Conservation (phyloP, 2,797 vertebrate species). For the Synanceia verrucosa region DNA sequence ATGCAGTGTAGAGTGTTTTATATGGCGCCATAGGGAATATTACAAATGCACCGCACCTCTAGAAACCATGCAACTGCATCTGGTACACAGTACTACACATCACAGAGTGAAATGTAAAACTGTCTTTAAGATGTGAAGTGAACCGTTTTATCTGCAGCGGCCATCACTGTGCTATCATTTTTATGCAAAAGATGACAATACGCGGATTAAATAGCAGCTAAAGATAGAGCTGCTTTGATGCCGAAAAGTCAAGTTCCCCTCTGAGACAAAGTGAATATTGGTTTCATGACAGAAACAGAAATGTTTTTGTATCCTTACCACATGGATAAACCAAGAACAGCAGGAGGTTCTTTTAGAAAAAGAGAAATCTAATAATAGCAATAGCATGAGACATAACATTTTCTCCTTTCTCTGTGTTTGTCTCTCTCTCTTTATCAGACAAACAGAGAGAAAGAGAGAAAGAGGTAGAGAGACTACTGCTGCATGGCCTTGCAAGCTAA, state of each 20-base stretch:
- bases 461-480: not conserved
- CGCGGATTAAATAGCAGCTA: not conserved
- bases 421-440: conserved; percentile 15
- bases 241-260: conserved; percentile 4
- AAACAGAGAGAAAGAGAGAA: not conserved
- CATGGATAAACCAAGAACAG: conserved; percentile 17
- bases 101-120: not conserved
- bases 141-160: not conserved
- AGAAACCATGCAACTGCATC: not conserved
- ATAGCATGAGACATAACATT: conserved; percentile 20
- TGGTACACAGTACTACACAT: not conserved
- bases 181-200: not conserved
- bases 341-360: conserved; percentile 17
- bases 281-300: conserved; percentile 23
- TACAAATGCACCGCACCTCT: not conserved
- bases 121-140: not conserved
- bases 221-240: conserved; percentile 26
- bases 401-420: conserved; percentile 2
- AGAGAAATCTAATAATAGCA: conserved; percentile 47
- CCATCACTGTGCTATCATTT: not conserved
- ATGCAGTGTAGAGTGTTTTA: conserved; percentile 14
- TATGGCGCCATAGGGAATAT: conserved; percentile 10
- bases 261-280: conserved; percentile 1
- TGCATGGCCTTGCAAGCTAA: conserved; percentile 37
- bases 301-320: conserved; percentile 20